These are phyloP conservation scores for Nymphalis c-album DNA, from an alignment of 2,888 invertebrate species.

Conservation along the genomic window DNA sequence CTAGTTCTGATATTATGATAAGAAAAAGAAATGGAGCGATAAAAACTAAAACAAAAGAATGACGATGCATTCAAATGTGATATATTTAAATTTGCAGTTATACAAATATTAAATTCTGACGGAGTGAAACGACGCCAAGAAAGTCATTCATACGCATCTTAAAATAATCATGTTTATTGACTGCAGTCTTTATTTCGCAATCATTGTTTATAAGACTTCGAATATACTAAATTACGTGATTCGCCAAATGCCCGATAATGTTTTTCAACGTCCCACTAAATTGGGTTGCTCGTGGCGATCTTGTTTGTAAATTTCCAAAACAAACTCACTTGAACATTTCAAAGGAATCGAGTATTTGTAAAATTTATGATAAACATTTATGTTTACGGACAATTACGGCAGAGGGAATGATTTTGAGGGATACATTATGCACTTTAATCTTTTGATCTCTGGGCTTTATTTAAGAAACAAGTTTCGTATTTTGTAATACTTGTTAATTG, in stretches of 20 bases:
- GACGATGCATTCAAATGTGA: background rate
- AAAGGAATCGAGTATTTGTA: slow-evolving; percentile 10
- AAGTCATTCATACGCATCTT: background rate
- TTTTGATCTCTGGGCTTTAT: background rate
- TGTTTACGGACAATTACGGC: background rate
- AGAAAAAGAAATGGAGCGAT: too few species aligned
- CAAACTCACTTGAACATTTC: slow-evolving; percentile 16
- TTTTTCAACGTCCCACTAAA: slow-evolving; percentile 21
- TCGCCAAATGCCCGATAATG: slow-evolving; percentile 2
- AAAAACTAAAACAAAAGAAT: background rate
- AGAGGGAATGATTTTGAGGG: background rate
- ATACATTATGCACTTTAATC: background rate
- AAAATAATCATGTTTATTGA: slow-evolving; percentile 5
- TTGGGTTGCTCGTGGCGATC: slow-evolving; percentile 18
- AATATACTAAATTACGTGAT: slow-evolving; percentile 8
- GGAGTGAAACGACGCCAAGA: background rate
- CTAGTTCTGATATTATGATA: too few species aligned
- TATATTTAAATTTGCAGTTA: background rate
- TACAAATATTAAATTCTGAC: background rate
- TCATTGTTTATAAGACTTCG: slow-evolving; percentile 1
- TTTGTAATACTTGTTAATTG: too few species aligned
- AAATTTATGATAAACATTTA: slow-evolving; percentile 6
- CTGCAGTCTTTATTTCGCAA: slow-evolving; percentile 9
- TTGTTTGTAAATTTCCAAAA: slow-evolving; percentile 32
- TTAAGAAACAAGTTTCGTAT: background rate